These are phyloP conservation scores for Prunella strophiata DNA, from an alignment of 2,797 vertebrate species.

Conservation along the genomic window DNA sequence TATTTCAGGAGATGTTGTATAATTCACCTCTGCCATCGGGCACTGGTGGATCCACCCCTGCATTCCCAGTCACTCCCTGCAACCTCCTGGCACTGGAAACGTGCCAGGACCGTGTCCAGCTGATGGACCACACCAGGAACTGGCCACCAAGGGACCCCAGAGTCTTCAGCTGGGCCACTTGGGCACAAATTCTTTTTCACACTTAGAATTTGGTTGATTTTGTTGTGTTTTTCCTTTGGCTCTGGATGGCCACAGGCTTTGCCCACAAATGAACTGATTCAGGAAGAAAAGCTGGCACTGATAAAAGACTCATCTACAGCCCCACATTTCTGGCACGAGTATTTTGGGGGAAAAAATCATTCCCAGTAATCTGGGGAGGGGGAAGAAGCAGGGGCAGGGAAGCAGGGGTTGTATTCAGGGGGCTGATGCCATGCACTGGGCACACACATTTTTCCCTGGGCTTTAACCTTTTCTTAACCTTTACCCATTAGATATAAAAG, in stretches of 20 bases:
- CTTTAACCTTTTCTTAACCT: neutral
- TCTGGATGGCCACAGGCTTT: neutral
- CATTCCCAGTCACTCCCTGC: rapidly evolving
- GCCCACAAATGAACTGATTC: neutral
- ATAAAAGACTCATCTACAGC: neutral
- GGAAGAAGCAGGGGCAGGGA: neutral
- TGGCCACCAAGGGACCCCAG: neutral
- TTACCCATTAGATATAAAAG: neutral
- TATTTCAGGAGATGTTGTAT: neutral
- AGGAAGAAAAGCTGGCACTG: neutral
- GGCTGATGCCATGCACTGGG: neutral
- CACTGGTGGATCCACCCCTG: rapidly evolving
- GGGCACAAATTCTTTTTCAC: neutral
- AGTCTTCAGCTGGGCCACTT: neutral
- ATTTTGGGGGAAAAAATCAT: neutral
- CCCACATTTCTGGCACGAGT: rapidly evolving
- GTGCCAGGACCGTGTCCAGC: rapidly evolving
- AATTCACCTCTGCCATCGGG: neutral
- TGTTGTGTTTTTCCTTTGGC: neutral
- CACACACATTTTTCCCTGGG: neutral
- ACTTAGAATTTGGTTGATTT: neutral
- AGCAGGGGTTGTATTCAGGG: neutral
- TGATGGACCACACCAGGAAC: neutral
- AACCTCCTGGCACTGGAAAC: neutral
- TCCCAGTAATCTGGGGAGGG: neutral